Evolutionary conservation across 1,140 invertebrate genomes (phyloP).

Genomic region (Drosophila orosa): DNA sequence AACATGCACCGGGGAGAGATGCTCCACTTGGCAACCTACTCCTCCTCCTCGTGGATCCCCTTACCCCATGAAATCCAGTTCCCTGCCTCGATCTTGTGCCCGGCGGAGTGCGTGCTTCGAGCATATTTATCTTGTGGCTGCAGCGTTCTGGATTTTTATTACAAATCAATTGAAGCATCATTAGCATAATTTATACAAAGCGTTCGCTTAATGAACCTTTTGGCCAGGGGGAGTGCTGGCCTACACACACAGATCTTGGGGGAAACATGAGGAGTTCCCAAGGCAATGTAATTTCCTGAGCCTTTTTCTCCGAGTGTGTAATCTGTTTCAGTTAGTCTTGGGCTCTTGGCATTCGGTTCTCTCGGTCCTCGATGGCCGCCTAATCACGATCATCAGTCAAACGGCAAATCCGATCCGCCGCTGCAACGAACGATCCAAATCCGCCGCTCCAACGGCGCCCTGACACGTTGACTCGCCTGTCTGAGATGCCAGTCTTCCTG

Average conservation of each 20-base stretch:
- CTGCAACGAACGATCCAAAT: slow-evolving; percentile 16
- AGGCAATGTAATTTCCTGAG: no score
- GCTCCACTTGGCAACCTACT: slow-evolving; percentile 9
- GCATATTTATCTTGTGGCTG: slow-evolving; percentile 83
- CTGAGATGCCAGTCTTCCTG: slow-evolving; percentile 46
- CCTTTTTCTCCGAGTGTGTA: slow-evolving; percentile 6
- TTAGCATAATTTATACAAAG: slow-evolving; percentile 85
- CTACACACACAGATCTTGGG: neutral
- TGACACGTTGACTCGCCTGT: slow-evolving; percentile 71
- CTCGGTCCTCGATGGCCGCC: slow-evolving; percentile 11
- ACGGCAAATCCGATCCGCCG: slow-evolving; percentile 65
- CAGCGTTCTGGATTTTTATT: slow-evolving; percentile 82
- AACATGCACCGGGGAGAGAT: slow-evolving; percentile 47
- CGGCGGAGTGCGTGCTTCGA: slow-evolving; percentile 75
- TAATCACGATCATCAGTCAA: slow-evolving; percentile 84
- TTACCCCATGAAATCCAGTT: slow-evolving; percentile 25
- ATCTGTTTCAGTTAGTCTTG: slow-evolving; percentile 10
- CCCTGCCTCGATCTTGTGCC: slow-evolving; percentile 14
- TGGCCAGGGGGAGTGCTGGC: slow-evolving; percentile 12
- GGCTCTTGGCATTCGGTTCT: neutral
- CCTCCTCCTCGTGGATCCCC: neutral
- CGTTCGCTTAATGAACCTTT: slow-evolving; percentile 83
- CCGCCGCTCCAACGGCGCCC: slow-evolving; percentile 55
- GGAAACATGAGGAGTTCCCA: neutral
- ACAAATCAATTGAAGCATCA: slow-evolving; percentile 85